These are phyloP conservation scores for Palythoa heliodiscus DNA, from an alignment of 92 coral and sea anemone genomes.

Conservation along the genomic window DNA sequence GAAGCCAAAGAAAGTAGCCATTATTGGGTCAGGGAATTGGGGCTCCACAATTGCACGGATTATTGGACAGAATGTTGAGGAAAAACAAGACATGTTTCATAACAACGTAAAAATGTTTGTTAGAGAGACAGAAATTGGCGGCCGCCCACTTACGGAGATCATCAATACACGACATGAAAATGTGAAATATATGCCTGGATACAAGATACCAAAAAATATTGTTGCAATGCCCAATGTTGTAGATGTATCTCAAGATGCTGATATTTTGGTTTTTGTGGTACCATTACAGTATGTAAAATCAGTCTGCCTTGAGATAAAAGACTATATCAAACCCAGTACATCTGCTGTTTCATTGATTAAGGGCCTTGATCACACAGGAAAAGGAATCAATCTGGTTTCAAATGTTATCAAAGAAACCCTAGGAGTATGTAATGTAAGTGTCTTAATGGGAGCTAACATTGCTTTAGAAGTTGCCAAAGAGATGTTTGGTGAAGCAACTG, in stretches of 20 bases:
- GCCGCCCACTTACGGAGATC: conserved; percentile 52
- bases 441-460: conserved; percentile 61
- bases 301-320: conserved; percentile 46
- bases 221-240: conserved; percentile 53
- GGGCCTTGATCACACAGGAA: conserved; percentile 55
- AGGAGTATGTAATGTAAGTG: conserved; percentile 42
- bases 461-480: conserved; percentile 61
- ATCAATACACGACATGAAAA: conserved; percentile 63
- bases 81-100: conserved; percentile 45
- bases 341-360: conserved; percentile 56
- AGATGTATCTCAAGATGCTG: conserved; percentile 53
- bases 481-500: conserved; percentile 64
- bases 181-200: conserved; percentile 64
- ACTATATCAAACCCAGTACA: conserved; percentile 47
- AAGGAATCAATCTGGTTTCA: conserved; percentile 54
- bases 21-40: conserved; percentile 46
- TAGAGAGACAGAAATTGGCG: conserved; percentile 53
- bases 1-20: conserved; percentile 38
- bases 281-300: conserved; percentile 50
- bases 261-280: conserved; percentile 55
- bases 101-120: conserved; percentile 56
- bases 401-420: conserved; percentile 55
- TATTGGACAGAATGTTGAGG: conserved; percentile 50
- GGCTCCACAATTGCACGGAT: conserved; percentile 58
- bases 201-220: conserved; percentile 56